phyloP scores from a whole-genome alignment of 53 echinoderm and acorn worm genomes.

The Temnopleurus reevesii region DNA sequence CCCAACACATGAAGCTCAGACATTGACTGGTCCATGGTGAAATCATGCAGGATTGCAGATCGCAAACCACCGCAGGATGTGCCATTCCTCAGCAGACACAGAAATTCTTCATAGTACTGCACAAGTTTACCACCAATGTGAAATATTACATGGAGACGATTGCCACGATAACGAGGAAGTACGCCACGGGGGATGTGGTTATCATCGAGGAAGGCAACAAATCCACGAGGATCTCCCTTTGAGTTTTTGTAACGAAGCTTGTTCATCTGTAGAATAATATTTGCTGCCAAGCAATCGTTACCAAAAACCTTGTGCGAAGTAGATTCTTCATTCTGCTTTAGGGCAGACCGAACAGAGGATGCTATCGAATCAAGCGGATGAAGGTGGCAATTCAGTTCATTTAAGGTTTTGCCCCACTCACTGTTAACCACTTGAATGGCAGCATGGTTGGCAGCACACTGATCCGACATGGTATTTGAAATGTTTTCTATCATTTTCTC shows the following conservation, averaged over 20 bases:
- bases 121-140: constrained; percentile 68
- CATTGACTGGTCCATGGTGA: neutral
- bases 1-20: constrained; percentile 62
- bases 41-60: constrained; percentile 46
- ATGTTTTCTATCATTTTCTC: constrained; percentile 40
- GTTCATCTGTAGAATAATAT: constrained; percentile 64
- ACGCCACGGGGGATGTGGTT: constrained; percentile 52
- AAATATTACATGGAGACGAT: constrained; percentile 62
- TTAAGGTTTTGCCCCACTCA: constrained; percentile 61
- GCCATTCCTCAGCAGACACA: neutral
- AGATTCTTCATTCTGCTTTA: constrained; percentile 33
- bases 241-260: constrained; percentile 60
- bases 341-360: constrained; percentile 26
- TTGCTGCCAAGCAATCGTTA: constrained; percentile 62
- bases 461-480: constrained; percentile 62
- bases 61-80: constrained; percentile 54
- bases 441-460: constrained; percentile 67
- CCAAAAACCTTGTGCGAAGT: constrained; percentile 57
- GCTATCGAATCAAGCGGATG: constrained; percentile 67
- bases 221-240: constrained; percentile 63
- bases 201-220: constrained; percentile 52
- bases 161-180: constrained; percentile 63
- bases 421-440: constrained; percentile 56
- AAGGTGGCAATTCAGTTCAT: constrained; percentile 65
- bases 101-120: constrained; percentile 29